These are phyloP conservation scores for Watsonalla binaria DNA, from an alignment of 2,888 invertebrate species.

Conservation along the genomic window DNA sequence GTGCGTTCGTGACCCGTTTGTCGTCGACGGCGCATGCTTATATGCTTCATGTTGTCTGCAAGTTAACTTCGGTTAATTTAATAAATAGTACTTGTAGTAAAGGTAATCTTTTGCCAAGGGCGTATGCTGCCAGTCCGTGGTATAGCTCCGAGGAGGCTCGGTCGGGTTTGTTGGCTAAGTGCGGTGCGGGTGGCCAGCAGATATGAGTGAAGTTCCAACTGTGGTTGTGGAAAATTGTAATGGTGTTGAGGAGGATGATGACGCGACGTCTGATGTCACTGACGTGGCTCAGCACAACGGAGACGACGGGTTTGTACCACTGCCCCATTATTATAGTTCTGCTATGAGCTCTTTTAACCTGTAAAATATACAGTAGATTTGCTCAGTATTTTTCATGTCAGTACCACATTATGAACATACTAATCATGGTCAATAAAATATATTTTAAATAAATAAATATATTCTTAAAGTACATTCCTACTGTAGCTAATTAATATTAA, in stretches of 20 bases:
- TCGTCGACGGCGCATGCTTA: conserved; percentile 67
- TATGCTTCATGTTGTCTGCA: conserved; percentile 56
- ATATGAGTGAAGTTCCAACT: conserved; percentile 62
- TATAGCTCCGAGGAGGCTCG: conserved; percentile 48
- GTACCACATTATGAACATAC: too few relatives aligned
- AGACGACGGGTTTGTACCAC: conserved; percentile 54
- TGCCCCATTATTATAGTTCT: background rate
- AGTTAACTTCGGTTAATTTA: conserved; percentile 74
- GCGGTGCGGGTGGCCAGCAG: conserved; percentile 29
- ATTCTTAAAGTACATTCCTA: background rate
- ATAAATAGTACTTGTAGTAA: conserved; percentile 69
- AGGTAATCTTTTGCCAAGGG: conserved; percentile 75
- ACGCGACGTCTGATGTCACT: conserved; percentile 26
- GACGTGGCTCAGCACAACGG: conserved; percentile 44
- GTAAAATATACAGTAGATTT: background rate
- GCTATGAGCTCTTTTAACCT: background rate
- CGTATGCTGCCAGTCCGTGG: conserved; percentile 61
- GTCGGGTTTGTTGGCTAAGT: conserved; percentile 41
- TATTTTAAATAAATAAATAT: too few relatives aligned
- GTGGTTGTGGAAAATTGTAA: conserved; percentile 65
- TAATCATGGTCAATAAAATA: too few relatives aligned
- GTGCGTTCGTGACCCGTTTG: conserved; percentile 75
- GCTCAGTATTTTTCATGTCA: background rate
- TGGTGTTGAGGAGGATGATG: conserved; percentile 52
- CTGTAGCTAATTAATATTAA: too few relatives aligned